A percentile compares a stretch with the other conserved stretches of the same genome.
Conservation (phyloP, 2,113 vertebrate species). For the Cervus canadensis region DNA sequence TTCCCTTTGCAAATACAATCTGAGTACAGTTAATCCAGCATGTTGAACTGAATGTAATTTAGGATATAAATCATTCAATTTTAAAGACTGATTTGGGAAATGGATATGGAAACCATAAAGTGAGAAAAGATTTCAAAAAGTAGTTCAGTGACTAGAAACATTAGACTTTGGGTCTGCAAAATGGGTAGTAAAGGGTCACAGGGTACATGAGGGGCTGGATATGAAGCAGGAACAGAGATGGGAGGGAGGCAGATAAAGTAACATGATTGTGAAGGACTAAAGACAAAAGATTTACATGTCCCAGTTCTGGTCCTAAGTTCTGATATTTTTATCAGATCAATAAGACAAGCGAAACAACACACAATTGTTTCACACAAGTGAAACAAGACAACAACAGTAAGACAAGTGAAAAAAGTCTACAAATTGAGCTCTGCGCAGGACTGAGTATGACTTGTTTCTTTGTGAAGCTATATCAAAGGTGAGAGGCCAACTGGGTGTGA, state of each 20-base stretch:
- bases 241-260: neutral
- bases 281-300: neutral
- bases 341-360: too few relatives aligned
- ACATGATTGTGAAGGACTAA: neutral
- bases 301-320: neutral
- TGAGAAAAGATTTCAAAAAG: neutral
- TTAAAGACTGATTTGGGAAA: neutral
- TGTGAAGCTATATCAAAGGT: neutral
- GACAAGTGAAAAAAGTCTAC: neutral
- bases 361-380: too few relatives aligned
- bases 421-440: neutral
- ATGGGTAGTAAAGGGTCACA: neutral
- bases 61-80: neutral
- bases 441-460: neutral
- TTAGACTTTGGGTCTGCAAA: neutral
- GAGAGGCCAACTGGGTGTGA: neutral
- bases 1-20: neutral
- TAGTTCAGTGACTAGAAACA: neutral
- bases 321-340: neutral
- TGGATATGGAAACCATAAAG: neutral
- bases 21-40: neutral
- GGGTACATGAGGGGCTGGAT: too few relatives aligned
- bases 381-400: too few relatives aligned
- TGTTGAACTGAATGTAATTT: neutral
- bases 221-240: neutral